Conservation (phyloP, 2,797 vertebrate genomes). For the Eulemur rubriventer region DNA sequence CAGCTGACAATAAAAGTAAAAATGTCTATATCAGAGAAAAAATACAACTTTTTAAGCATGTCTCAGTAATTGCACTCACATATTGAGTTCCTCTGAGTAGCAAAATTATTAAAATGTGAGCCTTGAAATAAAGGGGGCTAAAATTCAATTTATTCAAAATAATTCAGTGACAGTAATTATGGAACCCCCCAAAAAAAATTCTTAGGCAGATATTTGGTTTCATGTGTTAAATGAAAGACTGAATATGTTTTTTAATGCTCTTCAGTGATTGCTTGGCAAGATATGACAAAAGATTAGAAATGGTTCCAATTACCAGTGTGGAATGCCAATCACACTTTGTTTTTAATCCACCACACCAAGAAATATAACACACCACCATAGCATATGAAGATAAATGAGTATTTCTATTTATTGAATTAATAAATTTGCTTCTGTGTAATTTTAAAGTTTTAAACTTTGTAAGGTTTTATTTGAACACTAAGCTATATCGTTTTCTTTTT, state of each 20-base stretch:
- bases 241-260: not conserved
- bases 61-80: not conserved
- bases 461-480: not conserved
- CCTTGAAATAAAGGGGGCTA: not conserved
- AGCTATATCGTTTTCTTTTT: not conserved
- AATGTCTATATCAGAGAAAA: not conserved
- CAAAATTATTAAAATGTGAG: not conserved
- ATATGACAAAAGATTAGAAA: slow-evolving; percentile 40
- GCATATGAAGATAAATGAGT: slow-evolving; percentile 34
- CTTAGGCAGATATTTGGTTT: not conserved
- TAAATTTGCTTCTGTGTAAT: not conserved
- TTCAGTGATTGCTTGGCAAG: not conserved
- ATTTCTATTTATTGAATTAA: slow-evolving; percentile 49
- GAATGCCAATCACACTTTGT: not conserved
- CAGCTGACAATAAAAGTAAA: not conserved
- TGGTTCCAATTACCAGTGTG: not conserved
- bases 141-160: not conserved
- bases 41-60: not conserved
- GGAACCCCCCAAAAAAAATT: not conserved
- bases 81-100: not conserved
- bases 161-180: not conserved
- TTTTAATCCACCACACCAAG: slow-evolving; percentile 29
- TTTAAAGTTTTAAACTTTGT: slow-evolving; percentile 23
- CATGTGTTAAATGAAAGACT: not conserved
- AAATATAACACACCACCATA: not conserved